Evolutionary conservation across 2,888 invertebrate genomes (phyloP), one percentile per base, ranked within the genome.

Genomic region (Microchrysa polita): DNA sequence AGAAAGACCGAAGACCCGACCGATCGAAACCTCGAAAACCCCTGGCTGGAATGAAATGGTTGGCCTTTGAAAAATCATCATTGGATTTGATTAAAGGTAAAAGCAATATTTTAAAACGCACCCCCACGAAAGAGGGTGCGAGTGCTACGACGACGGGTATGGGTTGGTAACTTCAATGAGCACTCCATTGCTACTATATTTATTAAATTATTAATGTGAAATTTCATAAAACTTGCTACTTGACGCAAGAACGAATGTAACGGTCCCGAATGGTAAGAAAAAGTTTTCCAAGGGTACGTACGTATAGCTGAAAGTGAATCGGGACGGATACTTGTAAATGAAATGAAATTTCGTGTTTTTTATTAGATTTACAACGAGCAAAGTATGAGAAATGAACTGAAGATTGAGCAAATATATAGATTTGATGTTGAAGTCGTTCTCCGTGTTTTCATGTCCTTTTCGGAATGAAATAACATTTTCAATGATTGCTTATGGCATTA

Each of bases 11-110:
- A 14, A 16, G 5, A 5, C 52, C 12, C 52, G 52, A 16, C 7
- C 1, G 16, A 52, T 52, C 1, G n/a, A 14, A 16, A 14, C 52
- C 52, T 52, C 52, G 52, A 16, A 14, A 16, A n/a, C 23, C 57
- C 14, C 40, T 23, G n/a, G n/a, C 2, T 9, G 20, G 18, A 34
- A 34, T 34, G 27, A 57, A 55, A 40, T 40, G 57, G 34, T 10
- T 20, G 69, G 42, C 69, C 57, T 69, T 69, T 42, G 69, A 69
- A 69, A 69, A 69, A 69, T 69, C 69, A 69, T 69, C 69, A 57
- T 69, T 34, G 57, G 57, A 69, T 69, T 69, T 69, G 69, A 69
- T 69, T 69, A 69, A 69, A 69, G 69, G 69, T 65, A 69, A 69
- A 69, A 55, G 69, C 69, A 57, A 69, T 69, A 69, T 69, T 57